These are phyloP conservation scores for Actinia tenebrosa DNA, from an alignment of 64 coral and sea anemone species.

Conservation along the genomic window DNA sequence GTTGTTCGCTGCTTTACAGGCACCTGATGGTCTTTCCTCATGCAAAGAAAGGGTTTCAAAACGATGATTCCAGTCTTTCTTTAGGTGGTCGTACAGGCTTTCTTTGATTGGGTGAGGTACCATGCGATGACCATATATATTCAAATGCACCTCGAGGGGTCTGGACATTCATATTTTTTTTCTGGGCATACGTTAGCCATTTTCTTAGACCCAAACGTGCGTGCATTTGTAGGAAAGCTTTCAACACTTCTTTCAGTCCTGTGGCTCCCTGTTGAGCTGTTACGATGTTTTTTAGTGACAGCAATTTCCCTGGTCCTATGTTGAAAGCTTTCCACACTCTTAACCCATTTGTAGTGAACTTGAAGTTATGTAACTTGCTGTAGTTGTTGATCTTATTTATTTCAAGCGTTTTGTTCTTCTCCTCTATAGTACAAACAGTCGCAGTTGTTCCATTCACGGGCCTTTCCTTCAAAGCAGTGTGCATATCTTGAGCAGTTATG, in stretches of 20 bases:
- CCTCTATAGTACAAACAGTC: no score
- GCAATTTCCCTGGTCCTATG: constrained; percentile 19
- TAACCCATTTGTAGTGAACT: constrained; percentile 9
- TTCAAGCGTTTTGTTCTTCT: no score
- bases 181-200: not conserved
- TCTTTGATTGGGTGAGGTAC: constrained; percentile 8
- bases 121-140: not conserved
- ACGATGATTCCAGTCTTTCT: not conserved
- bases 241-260: no score
- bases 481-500: no score
- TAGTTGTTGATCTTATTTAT: constrained; percentile 47
- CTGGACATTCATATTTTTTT: constrained; percentile 20
- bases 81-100: constrained; percentile 18
- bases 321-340: constrained; percentile 28
- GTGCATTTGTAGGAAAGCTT: constrained; percentile 24
- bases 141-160: not conserved
- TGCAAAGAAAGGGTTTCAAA: not conserved
- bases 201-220: constrained; percentile 33
- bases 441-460: no score
- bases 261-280: no score
- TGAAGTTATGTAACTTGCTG: constrained; percentile 64
- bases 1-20: no score
- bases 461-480: no score
- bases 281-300: constrained; percentile 41
- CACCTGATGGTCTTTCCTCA: no score